phyloP scores from a whole-genome alignment of 2,797 vertebrate genomes.

The Hybognathus amarus region DNA sequence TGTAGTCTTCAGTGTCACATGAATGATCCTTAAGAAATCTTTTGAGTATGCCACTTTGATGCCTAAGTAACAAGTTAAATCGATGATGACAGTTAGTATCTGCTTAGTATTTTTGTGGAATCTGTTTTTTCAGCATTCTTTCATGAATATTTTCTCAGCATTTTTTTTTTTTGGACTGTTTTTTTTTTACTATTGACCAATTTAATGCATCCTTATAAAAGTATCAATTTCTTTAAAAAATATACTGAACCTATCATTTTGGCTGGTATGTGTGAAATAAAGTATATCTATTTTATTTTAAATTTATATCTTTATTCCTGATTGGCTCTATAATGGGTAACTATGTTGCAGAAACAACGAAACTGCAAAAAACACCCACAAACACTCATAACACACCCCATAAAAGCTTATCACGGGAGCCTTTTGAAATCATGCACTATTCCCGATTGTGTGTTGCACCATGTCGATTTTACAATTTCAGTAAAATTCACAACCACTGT shows the following conservation, averaged over 20 bases:
- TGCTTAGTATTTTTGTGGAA: neutral
- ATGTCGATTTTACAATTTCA: neutral
- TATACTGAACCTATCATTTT: neutral
- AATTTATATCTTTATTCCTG: neutral
- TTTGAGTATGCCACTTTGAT: too few species aligned
- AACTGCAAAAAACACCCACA: neutral
- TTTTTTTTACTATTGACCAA: neutral
- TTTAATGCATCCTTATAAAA: neutral
- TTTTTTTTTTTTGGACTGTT: neutral
- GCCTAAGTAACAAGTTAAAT: neutral
- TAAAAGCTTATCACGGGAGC: neutral
- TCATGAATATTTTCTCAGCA: too few species aligned
- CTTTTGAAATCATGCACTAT: conserved; percentile 6
- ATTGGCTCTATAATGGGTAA: neutral
- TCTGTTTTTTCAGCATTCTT: neutral
- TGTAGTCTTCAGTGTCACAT: neutral
- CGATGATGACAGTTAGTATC: neutral
- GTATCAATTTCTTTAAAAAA: neutral
- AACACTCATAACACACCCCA: neutral
- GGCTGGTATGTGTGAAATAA: neutral
- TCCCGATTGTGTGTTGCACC: neutral
- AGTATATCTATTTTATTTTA: neutral
- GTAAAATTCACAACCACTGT: neutral
- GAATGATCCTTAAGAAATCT: too few species aligned
- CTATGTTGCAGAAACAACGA: neutral